Percentiles rank a stretch among this genome's conserved stretches.
Evolutionary conservation across 2,113 vertebrate genomes (phyloP).

Genomic region (Agelaius phoeniceus): DNA sequence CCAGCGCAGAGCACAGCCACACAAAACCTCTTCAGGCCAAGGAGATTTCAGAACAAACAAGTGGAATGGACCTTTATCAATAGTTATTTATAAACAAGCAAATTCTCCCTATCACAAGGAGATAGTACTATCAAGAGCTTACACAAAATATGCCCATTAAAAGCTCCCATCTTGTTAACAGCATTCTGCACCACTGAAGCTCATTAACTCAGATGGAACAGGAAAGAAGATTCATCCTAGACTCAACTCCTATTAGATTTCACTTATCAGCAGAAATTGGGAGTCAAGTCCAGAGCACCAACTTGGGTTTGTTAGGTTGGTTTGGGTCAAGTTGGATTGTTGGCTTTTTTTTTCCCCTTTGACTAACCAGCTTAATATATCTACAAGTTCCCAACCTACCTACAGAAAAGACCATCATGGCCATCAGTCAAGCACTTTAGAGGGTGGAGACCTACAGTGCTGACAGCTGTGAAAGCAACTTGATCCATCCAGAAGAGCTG

Average conservation of each 20-base stretch:
- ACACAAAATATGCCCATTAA: background rate
- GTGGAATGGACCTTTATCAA: background rate
- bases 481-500: background rate
- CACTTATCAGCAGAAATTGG: background rate
- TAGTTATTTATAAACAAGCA: background rate
- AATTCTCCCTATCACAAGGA: background rate
- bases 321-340: background rate
- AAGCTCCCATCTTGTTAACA: background rate
- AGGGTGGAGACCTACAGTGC: background rate
- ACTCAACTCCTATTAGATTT: background rate
- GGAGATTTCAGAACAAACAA: background rate
- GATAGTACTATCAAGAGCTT: background rate
- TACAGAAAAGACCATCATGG: background rate
- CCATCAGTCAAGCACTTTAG: background rate
- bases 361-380: background rate
- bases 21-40: background rate
- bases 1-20: background rate
- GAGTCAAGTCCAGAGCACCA: background rate
- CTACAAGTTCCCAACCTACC: background rate
- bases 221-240: background rate
- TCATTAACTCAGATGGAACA: background rate
- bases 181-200: background rate
- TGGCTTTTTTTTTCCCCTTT: background rate
- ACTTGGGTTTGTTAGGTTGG: background rate
- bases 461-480: conserved; percentile 1